A percentile compares a stretch with the other conserved stretches of the same genome.
phyloP scores from a whole-genome alignment of 2,113 vertebrate genomes.

The Megaceryle maxima region DNA sequence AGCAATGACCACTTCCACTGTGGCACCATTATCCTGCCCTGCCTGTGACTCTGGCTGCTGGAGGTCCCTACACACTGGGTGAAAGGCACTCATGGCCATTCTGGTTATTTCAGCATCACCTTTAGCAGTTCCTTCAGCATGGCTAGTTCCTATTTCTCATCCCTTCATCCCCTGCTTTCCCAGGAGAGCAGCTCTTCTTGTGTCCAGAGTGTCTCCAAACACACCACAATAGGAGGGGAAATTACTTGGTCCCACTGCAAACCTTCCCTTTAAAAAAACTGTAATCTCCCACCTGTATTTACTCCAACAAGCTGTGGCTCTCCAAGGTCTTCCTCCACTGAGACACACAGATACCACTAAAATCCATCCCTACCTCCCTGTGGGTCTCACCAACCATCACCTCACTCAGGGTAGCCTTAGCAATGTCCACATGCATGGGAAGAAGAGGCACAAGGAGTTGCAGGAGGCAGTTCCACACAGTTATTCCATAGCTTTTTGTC shows the following conservation, averaged over 20 bases:
- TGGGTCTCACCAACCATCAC: background rate
- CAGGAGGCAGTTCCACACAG: background rate
- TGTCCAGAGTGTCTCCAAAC: background rate
- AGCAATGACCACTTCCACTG: rapidly evolving
- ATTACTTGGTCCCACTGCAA: background rate
- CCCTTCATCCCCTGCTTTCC: background rate
- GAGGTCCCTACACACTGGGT: background rate
- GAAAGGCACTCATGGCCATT: background rate
- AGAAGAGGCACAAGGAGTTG: background rate
- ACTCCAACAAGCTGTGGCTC: background rate
- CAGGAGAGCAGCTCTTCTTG: background rate
- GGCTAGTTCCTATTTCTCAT: background rate
- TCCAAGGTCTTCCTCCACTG: background rate
- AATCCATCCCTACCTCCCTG: background rate
- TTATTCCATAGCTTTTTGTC: background rate
- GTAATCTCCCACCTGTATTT: background rate
- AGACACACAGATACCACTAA: background rate
- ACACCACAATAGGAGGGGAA: background rate
- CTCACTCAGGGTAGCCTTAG: background rate
- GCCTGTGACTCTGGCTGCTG: background rate
- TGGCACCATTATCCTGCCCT: rapidly evolving
- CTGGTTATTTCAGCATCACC: background rate
- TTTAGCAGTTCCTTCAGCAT: background rate
- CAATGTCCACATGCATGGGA: background rate
- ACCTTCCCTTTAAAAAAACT: background rate